Base-by-base conservation (phyloP, 2,113 vertebrate genomes). In the Eulemur rufifrons region DNA sequence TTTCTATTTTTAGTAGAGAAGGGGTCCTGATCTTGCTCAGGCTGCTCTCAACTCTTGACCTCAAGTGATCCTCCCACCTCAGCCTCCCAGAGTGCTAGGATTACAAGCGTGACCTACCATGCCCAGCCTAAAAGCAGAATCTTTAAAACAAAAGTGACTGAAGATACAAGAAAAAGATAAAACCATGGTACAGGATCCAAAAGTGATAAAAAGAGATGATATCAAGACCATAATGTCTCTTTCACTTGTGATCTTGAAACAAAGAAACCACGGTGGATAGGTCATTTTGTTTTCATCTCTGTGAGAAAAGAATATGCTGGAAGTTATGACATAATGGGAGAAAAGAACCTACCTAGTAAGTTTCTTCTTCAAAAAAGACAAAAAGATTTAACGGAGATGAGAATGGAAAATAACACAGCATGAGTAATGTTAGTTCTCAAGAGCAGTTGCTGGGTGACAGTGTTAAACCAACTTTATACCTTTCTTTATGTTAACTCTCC, bases 101-200 rank as follows among this genome's bases (percentile, higher is more conserved):
- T 56, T 56, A 56, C 7, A 56, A 18, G 54, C 54, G 6, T 56
- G 54, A 56, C 2, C 18, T 18, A 56, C 54, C 54, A 21, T 2
- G 54, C 54, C 54, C 54, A 56, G 54, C 20, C 54, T 56, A 56
- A 56, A 56, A 56, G 54, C 54, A 56, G 54, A 42, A 25, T 64
- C 56, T 89, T 42, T 63, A 63, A 25, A 77, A 61, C 47, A 14
- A 83, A n/a, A 92, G 42, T 21, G 42, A 50, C 37, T 87, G 47
- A 83, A 77, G n/a, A 89, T 63, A 78, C 21, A 85, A 78, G 29
- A 78, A 71, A 95, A 95, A 83, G 39, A 74, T 73, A 92, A 89
- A 63, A 78, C 32, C 71, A 78, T 21, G 27, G 23, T 20, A 32
- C 14, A 71, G 61, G n/a, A 89, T 63, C 39, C 61, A 61, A 68